These are phyloP conservation scores for Trinectes maculatus DNA, from an alignment of 2,113 vertebrate genomes.

Conservation along the genomic window DNA sequence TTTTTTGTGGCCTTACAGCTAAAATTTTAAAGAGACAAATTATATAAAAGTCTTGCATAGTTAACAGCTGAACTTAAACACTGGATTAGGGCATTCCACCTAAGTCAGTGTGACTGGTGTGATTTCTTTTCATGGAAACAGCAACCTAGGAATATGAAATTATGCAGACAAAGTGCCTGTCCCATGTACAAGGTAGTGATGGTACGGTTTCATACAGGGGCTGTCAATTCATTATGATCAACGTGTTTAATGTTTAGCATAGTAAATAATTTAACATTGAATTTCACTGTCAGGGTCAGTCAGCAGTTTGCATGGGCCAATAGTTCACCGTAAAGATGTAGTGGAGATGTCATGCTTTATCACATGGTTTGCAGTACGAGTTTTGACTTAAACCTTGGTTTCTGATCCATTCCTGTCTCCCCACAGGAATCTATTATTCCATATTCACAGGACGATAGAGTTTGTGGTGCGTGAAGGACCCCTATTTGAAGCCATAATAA, in stretches of 20 bases:
- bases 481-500: slow-evolving; percentile 86
- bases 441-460: slow-evolving; percentile 87
- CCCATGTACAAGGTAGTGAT: not conserved
- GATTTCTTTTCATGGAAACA: not conserved
- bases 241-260: not conserved
- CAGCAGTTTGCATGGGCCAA: slow-evolving; percentile 31
- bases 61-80: not conserved
- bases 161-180: slow-evolving; percentile 11
- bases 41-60: not conserved
- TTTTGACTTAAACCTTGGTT: slow-evolving; percentile 33
- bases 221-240: not conserved
- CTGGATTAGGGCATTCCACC: slow-evolving; percentile 12
- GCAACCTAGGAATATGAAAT: slow-evolving; percentile 1
- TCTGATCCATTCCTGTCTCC: slow-evolving; percentile 53
- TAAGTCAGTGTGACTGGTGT: not conserved
- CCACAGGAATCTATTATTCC: slow-evolving; percentile 82
- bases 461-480: slow-evolving; percentile 88
- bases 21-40: not conserved
- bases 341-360: slow-evolving; percentile 13
- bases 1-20: not conserved
- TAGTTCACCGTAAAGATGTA: slow-evolving; percentile 17
- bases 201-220: not conserved
- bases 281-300: not conserved
- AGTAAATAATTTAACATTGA: slow-evolving; percentile 3
- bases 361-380: slow-evolving; percentile 21